A percentile compares a stretch with the other conserved stretches of the same genome.
Evolutionary conservation across 2,113 vertebrate species (phyloP).

Genomic region (Eulemur macaco): DNA sequence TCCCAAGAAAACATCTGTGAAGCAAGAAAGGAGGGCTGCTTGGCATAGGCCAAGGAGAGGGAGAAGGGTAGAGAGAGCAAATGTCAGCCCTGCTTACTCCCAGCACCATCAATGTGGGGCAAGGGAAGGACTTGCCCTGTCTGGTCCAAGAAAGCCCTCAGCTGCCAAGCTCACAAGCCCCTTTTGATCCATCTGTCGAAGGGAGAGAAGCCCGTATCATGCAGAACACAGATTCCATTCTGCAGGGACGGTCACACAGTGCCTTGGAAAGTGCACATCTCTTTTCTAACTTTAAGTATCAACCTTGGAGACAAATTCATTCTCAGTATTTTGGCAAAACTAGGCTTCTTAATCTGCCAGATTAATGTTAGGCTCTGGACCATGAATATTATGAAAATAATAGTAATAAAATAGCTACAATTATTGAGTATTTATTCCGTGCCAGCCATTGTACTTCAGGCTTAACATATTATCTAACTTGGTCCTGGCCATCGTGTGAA

Average conservation of each 20-base stretch:
- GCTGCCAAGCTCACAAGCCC: background rate
- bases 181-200: background rate
- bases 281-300: background rate
- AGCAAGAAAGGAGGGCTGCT: background rate
- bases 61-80: background rate
- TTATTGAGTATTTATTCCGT: background rate
- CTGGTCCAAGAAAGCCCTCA: background rate
- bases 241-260: background rate
- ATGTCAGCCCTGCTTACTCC: background rate
- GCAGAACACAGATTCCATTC: background rate
- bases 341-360: background rate
- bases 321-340: background rate
- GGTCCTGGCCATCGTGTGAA: background rate
- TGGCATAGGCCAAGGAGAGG: background rate
- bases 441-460: background rate
- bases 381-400: background rate
- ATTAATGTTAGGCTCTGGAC: background rate
- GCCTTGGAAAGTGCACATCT: background rate
- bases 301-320: background rate
- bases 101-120: accelerated
- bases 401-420: background rate
- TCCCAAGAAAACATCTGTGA: background rate
- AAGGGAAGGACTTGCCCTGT: background rate
- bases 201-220: background rate
- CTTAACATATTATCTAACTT: background rate